Evolutionary conservation across 1,140 invertebrate genomes (phyloP).

Genomic region (Fopius arisanus): DNA sequence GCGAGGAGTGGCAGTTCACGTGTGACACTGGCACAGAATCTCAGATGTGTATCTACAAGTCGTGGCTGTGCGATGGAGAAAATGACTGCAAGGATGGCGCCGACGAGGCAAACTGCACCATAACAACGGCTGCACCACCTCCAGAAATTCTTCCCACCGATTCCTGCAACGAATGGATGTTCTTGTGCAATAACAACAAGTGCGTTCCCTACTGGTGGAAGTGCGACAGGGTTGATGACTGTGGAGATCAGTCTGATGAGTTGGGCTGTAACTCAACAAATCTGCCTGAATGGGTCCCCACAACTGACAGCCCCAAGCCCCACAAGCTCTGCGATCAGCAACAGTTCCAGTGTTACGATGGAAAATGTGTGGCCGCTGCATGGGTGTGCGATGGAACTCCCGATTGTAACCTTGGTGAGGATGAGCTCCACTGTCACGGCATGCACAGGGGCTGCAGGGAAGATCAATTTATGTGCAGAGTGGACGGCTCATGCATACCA

Average conservation of each 20-base stretch:
- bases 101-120: conserved; percentile 76
- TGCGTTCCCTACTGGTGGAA: conserved; percentile 90
- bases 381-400: conserved; percentile 82
- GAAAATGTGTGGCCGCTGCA: conserved; percentile 77
- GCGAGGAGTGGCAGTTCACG: conserved; percentile 64
- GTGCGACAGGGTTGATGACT: conserved; percentile 77
- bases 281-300: conserved; percentile 50
- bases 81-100: conserved; percentile 72
- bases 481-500: conserved; percentile 76
- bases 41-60: conserved; percentile 56
- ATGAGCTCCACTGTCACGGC: conserved; percentile 66
- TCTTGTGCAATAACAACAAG: conserved; percentile 74
- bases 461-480: conserved; percentile 75
- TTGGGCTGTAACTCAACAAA: conserved; percentile 66
- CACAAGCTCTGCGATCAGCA: conserved; percentile 66
- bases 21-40: conserved; percentile 46
- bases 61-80: conserved; percentile 78
- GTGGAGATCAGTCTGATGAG: conserved; percentile 82
- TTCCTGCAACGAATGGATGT: conserved; percentile 79
- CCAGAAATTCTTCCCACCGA: conserved; percentile 52
- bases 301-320: conserved; percentile 46
- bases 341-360: conserved; percentile 79
- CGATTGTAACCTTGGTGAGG: conserved; percentile 78
- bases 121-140: conserved; percentile 40
- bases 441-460: conserved; percentile 47